Evolutionary conservation across 2,797 vertebrate genomes (phyloP), one percentile per base, ranked within the genome.

Genomic region (Paedocypris micromegethes): DNA sequence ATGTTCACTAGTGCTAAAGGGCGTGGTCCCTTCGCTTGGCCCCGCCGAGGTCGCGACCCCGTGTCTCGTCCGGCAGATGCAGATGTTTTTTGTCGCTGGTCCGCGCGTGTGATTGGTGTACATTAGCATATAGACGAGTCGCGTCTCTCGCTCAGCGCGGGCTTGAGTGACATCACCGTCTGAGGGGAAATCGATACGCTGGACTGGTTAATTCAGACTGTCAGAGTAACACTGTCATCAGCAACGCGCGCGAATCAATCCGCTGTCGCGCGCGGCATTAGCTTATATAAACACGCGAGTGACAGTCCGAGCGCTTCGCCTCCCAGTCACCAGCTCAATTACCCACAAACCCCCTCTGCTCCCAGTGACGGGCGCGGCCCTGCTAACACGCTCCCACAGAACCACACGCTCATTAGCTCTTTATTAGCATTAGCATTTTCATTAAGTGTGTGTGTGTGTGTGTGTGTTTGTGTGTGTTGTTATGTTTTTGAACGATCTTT

Each of bases 61-160:
- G 23, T 23, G 23, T 23, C 23, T 23, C 23, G 23, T 23, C 23
- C 23, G 23, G 23, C 23, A 23, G 23, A 23, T 23, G 23, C 23
- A 23, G 23, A 23, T 23, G 23, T 23, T 23, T 23, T 23, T 23
- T 23, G 23, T 23, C 23, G 23, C 23, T 23, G 23, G 23, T 23
- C 23, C 23, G 23, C 23, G 23, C 23, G 23, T 23, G 23, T 23
- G 23, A 23, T 23, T 23, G 23, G 23, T 23, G 23, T 23, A 23
- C 78, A 89, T 89, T 88, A 89, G 79, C 86, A 89, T 90, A 88
- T 87, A 90, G 86, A 90, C 87, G 85, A 86, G 84, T 88, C 82
- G 78, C 80, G 23, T 23, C 23, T 23, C 23, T 23, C 23, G 23
- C 23, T 23, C 23, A 23, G 23, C 23, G 23, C 23, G 23, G 23